Conservation (phyloP, 2,113 vertebrate species). For the Calcarius ornatus region DNA sequence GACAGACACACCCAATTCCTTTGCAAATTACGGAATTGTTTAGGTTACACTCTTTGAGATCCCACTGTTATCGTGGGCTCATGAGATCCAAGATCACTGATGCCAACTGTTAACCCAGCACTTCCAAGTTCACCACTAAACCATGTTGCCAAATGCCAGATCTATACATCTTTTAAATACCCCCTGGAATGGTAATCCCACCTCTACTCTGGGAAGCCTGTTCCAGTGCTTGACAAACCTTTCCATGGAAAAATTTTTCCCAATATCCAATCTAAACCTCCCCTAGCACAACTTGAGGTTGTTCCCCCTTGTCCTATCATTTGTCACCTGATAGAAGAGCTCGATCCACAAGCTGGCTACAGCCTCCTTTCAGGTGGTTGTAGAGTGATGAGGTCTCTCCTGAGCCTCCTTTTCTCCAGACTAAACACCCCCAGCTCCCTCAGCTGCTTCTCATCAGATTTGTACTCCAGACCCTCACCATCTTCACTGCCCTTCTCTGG, state of each 20-base stretch:
- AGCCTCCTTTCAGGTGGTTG: background rate
- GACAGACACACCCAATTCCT: background rate
- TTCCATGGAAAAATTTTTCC: background rate
- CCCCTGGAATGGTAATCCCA: background rate
- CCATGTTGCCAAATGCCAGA: background rate
- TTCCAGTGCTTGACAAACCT: background rate
- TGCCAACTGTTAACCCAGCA: background rate
- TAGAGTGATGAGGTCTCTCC: fast-evolving
- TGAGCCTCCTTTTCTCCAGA: background rate
- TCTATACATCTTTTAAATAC: background rate
- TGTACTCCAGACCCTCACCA: background rate
- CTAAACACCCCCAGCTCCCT: background rate
- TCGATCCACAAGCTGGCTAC: fast-evolving
- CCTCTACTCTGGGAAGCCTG: background rate
- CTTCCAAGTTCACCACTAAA: background rate
- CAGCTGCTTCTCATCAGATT: background rate
- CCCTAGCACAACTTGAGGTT: background rate
- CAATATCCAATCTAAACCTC: background rate
- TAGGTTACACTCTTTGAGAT: fast-evolving
- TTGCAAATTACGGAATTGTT: background rate
- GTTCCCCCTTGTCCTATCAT: background rate
- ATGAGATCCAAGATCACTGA: background rate
- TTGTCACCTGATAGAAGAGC: background rate
- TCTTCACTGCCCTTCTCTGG: background rate
- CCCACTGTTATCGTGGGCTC: background rate